Percentiles rank a stretch among this genome's conserved stretches.
These are phyloP conservation scores for Colius striatus DNA, from an alignment of 2,113 vertebrate genomes.

Conservation along the genomic window DNA sequence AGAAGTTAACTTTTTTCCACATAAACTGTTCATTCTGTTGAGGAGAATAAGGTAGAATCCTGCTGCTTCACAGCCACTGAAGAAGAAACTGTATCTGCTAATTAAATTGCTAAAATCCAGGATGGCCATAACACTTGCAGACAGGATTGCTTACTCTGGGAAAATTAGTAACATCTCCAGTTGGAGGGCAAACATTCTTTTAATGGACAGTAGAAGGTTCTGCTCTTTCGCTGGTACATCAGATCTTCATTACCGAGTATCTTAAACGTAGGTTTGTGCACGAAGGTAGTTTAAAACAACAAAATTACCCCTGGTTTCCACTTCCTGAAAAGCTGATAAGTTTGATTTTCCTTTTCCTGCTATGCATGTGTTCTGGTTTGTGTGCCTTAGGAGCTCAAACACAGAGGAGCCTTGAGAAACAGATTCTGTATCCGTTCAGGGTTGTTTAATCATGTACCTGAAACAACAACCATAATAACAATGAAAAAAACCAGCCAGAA, in stretches of 20 bases:
- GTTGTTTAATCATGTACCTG: neutral
- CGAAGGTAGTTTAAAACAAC: neutral
- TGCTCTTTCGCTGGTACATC: neutral
- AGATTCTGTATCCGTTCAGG: neutral
- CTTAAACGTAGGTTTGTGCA: neutral
- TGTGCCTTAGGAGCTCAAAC: neutral
- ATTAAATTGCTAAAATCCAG: slow-evolving; percentile 24
- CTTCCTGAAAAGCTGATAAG: neutral
- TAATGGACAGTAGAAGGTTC: neutral
- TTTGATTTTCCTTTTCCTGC: neutral
- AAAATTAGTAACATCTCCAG: neutral
- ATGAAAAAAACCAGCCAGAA: neutral
- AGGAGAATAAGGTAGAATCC: neutral
- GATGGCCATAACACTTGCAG: neutral
- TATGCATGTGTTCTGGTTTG: neutral
- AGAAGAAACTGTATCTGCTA: neutral
- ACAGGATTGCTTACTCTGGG: neutral
- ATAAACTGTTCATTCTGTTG: neutral
- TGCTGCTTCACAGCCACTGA: neutral
- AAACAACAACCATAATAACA: neutral
- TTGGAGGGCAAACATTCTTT: neutral
- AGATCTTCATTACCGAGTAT: neutral
- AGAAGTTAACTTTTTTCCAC: neutral
- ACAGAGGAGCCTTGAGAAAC: neutral
- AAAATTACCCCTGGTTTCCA: neutral